phyloP scores from a whole-genome alignment of 2,113 vertebrate species.

The Chinchilla lanigera region DNA sequence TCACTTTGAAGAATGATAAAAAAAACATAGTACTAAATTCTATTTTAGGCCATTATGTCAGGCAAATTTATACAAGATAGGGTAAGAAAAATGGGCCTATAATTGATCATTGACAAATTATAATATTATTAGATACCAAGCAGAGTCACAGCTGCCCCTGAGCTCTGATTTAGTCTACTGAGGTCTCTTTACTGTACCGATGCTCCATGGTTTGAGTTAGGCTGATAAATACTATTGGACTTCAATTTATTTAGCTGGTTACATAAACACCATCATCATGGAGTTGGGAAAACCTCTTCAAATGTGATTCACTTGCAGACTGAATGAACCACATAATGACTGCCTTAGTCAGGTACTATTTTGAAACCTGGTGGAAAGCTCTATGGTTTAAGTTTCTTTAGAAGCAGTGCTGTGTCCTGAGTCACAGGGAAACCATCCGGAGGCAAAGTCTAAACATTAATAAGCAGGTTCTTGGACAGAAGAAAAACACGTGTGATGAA shows the following conservation, averaged over 20 bases:
- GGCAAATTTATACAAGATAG: neutral
- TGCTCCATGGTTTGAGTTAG: neutral
- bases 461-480: neutral
- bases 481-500: accelerated
- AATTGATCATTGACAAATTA: neutral
- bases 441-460: neutral
- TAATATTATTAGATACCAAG: neutral
- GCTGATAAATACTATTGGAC: neutral
- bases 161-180: neutral
- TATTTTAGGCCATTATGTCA: neutral
- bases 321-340: neutral
- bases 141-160: neutral
- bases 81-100: neutral
- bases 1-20: neutral
- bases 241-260: neutral
- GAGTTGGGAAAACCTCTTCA: neutral
- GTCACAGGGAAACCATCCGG: conserved; percentile 42
- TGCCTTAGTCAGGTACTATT: conserved; percentile 50
- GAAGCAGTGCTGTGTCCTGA: neutral
- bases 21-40: neutral
- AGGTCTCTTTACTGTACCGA: neutral
- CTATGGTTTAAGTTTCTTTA: conserved; percentile 31
- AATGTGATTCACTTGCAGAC: conserved; percentile 23
- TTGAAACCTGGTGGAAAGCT: conserved; percentile 56
- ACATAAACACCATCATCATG: neutral